Evolutionary conservation across 2,113 vertebrate species (phyloP).

Genomic region (Lathamus discolor): DNA sequence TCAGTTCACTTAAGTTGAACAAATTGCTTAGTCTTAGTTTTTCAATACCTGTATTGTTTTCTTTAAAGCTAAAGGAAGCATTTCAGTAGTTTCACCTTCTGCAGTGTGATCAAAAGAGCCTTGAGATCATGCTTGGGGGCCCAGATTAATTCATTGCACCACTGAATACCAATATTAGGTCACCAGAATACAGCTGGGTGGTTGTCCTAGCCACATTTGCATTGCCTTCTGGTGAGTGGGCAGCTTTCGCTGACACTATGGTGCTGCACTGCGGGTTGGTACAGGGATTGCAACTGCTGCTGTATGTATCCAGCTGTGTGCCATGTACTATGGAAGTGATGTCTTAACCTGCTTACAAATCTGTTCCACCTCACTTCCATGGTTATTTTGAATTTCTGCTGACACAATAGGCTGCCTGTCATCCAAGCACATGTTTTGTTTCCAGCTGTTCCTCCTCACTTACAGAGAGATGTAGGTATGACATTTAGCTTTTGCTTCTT

Average conservation of each 20-base stretch:
- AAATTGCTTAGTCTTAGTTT: background rate
- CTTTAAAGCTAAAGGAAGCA: background rate
- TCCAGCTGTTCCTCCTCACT: background rate
- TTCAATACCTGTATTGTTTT: background rate
- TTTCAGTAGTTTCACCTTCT: background rate
- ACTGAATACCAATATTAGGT: background rate
- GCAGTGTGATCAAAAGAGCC: background rate
- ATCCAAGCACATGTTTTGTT: background rate
- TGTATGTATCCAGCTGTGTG: background rate
- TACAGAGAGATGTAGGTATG: background rate
- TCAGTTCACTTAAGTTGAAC: background rate
- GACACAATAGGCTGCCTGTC: background rate
- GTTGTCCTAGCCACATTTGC: background rate
- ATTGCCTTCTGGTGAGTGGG: background rate
- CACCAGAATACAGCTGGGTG: background rate
- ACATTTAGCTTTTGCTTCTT: background rate
- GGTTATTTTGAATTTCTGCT: background rate
- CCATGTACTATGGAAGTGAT: background rate
- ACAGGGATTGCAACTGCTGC: background rate
- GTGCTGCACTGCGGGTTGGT: background rate
- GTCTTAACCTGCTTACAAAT: background rate
- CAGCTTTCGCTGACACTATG: background rate
- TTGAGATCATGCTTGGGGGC: background rate
- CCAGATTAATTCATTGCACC: background rate
- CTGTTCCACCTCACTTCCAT: background rate